Evolutionary conservation across 35 echinoderm and acorn worm species (phyloP).

Genomic region (Apostichopus parvimensis): DNA sequence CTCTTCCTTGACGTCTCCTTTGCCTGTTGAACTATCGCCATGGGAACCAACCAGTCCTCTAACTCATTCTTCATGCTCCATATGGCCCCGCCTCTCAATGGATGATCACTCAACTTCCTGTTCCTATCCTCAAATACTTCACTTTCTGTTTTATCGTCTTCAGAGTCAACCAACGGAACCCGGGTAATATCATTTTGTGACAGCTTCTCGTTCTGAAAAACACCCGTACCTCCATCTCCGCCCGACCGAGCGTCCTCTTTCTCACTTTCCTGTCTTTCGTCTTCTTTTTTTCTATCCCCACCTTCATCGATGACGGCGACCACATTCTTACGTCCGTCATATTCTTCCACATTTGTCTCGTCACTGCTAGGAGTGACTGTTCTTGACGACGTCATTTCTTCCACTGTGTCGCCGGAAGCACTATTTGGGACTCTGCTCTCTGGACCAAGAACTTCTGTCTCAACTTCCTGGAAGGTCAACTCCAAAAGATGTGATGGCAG

Average conservation of each 20-base stretch:
- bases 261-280: not conserved
- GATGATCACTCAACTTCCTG: not conserved
- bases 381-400: not conserved
- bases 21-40: not conserved
- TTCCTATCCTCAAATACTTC: too few relatives aligned
- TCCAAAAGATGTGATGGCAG: constrained; percentile 69
- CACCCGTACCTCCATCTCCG: not conserved
- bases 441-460: not conserved
- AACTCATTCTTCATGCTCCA: not conserved
- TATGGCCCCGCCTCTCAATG: not conserved
- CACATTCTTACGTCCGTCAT: not conserved
- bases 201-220: not conserved
- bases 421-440: not conserved
- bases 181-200: not conserved
- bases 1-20: not conserved
- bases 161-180: too few relatives aligned
- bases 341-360: not conserved
- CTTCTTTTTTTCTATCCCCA: not conserved
- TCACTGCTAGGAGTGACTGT: not conserved
- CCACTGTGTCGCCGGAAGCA: not conserved
- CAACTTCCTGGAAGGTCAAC: not conserved
- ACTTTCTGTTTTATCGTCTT: too few relatives aligned
- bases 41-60: constrained; percentile 17
- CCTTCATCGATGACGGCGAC: not conserved
- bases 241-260: not conserved